Conservation (phyloP, 2,113 vertebrate species). For the Corvus cornix region DNA sequence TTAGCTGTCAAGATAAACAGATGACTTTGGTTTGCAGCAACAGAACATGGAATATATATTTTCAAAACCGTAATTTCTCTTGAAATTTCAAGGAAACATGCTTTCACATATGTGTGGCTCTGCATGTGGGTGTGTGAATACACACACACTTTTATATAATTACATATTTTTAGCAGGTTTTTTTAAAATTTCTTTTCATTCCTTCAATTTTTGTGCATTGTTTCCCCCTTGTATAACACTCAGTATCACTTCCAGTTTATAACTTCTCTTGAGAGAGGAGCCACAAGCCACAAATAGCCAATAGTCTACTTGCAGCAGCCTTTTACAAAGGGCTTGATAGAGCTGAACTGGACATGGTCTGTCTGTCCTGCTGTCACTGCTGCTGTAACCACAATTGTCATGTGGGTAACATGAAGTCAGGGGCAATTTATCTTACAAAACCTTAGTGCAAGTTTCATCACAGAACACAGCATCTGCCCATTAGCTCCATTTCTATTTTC, state of each 20-base stretch:
- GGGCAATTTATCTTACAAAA: neutral
- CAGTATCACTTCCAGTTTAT: constrained; percentile 17
- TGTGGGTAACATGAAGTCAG: neutral
- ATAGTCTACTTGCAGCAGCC: neutral
- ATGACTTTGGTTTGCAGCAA: constrained; percentile 20
- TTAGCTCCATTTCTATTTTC: neutral
- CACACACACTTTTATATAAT: neutral
- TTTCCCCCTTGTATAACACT: neutral
- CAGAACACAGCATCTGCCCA: neutral
- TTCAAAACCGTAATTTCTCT: neutral
- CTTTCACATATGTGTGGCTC: neutral
- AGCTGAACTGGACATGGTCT: constrained; percentile 12
- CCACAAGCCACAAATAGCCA: constrained; percentile 27
- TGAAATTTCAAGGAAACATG: neutral
- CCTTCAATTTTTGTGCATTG: neutral
- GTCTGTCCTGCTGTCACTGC: constrained; percentile 9
- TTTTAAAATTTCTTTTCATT: neutral
- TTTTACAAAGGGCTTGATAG: constrained; percentile 17
- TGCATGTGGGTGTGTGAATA: neutral
- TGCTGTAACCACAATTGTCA: neutral
- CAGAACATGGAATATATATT: neutral
- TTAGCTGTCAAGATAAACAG: constrained; percentile 21
- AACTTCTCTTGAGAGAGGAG: constrained; percentile 22
- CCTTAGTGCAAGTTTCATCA: neutral
- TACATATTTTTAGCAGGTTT: neutral